Conservation (phyloP, 2,797 vertebrate species). For the Sebastes diaconus region DNA sequence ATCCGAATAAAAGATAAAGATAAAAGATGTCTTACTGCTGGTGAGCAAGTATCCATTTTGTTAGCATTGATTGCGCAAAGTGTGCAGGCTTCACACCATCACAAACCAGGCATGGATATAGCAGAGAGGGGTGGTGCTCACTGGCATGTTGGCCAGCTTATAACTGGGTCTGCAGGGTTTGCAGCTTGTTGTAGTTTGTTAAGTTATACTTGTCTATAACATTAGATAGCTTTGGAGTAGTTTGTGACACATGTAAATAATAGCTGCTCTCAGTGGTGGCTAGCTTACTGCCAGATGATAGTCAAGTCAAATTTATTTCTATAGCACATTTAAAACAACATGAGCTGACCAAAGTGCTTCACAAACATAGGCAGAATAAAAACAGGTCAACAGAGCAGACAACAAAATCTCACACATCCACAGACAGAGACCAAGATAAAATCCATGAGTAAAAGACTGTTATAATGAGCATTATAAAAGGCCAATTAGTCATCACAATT, state of each 20-base stretch:
- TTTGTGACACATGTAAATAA: neutral
- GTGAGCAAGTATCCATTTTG: constrained; percentile 32
- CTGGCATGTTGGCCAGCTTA: constrained; percentile 11
- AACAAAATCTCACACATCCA: too few relatives aligned
- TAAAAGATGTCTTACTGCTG: neutral
- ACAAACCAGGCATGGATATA: constrained; percentile 65
- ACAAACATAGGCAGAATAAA: too few relatives aligned
- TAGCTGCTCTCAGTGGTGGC: neutral
- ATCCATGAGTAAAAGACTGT: too few relatives aligned
- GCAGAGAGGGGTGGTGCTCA: constrained; percentile 70
- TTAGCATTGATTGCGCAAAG: constrained; percentile 36
- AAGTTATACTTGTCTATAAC: neutral
- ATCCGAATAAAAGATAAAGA: too few relatives aligned
- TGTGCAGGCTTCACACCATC: constrained; percentile 63
- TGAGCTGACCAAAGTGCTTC: too few relatives aligned
- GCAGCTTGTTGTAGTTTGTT: neutral
- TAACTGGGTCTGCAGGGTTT: too few relatives aligned
- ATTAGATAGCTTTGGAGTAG: too few relatives aligned
- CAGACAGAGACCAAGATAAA: too few relatives aligned
- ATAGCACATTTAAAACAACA: too few relatives aligned
- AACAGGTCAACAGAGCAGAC: too few relatives aligned
- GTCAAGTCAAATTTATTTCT: neutral
- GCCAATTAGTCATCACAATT: too few relatives aligned
- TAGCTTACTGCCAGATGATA: neutral
- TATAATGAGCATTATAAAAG: too few relatives aligned